These are phyloP conservation scores for Sminthurinus aureus DNA, from an alignment of 2,888 invertebrate species.

Conservation along the genomic window DNA sequence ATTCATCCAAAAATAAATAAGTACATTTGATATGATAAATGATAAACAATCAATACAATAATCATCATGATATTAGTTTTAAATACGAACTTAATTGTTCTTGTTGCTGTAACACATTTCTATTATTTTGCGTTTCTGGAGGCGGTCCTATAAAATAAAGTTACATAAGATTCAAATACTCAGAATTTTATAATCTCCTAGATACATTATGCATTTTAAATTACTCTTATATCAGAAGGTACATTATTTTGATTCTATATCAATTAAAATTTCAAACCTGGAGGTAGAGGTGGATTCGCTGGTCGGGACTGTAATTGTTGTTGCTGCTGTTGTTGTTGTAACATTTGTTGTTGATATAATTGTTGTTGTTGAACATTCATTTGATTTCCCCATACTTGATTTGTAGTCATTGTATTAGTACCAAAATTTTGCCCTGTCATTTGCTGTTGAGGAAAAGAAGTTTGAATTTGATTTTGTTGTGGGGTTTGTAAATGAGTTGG, in stretches of 20 bases:
- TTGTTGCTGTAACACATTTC: constrained; percentile 14
- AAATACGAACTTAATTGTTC: not conserved
- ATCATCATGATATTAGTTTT: too few species aligned
- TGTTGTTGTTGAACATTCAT: constrained; percentile 8
- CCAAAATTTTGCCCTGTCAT: not conserved
- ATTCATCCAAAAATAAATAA: not conserved
- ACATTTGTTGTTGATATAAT: not conserved
- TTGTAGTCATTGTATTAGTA: constrained; percentile 1
- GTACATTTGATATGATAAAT: not conserved
- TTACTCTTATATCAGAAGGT: too few species aligned
- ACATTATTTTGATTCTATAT: too few species aligned
- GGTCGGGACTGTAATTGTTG: constrained; percentile 19
- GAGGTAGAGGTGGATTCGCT: constrained; percentile 17
- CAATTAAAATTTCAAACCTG: not conserved
- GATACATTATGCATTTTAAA: too few species aligned
- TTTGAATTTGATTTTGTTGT: constrained; percentile 40
- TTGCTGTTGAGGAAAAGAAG: constrained; percentile 22
- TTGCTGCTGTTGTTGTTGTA: constrained; percentile 27
- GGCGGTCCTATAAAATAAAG: not conserved
- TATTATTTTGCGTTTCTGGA: not conserved
- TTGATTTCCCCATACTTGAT: not conserved
- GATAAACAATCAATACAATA: not conserved
- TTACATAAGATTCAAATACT: too few species aligned
- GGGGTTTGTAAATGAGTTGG: constrained; percentile 17
- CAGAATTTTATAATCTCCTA: too few species aligned